Evolutionary conservation across 2,888 invertebrate species (phyloP).

Genomic region (Acanthoscelides obtectus): DNA sequence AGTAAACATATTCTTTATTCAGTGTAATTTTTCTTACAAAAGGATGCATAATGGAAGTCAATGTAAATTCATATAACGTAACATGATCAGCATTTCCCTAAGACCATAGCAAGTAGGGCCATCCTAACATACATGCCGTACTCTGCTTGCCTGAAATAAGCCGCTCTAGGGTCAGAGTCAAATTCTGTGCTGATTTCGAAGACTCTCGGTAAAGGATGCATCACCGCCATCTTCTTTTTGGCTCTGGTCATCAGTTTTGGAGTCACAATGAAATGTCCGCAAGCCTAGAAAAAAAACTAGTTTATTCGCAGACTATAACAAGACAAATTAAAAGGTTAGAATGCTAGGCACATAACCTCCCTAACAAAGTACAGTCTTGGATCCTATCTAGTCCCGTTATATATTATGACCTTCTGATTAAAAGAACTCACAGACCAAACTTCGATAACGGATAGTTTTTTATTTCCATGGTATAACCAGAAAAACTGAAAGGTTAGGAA

Average conservation of each 20-base stretch:
- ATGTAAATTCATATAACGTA: neutral
- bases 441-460: no score
- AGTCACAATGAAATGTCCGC: conserved; percentile 85
- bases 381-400: no score
- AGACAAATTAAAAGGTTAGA: no score
- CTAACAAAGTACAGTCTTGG: no score
- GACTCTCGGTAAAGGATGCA: conserved; percentile 95
- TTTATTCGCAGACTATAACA: no score
- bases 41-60: neutral
- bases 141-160: conserved; percentile 97
- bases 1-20: no score
- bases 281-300: conserved; percentile 67
- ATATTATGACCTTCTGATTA: no score
- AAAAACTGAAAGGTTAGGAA: no score
- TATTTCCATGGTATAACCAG: no score
- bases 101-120: conserved; percentile 90
- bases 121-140: conserved; percentile 98
- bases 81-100: conserved; percentile 54
- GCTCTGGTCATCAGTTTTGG: conserved; percentile 94
- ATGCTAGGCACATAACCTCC: no score
- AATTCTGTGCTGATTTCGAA: conserved; percentile 93
- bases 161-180: conserved; percentile 94
- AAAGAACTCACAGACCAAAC: no score
- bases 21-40: neutral
- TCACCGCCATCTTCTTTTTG: conserved; percentile 89